Evolutionary conservation across 64 coral and sea anemone species (phyloP).

Genomic region (Trachythela sp.): DNA sequence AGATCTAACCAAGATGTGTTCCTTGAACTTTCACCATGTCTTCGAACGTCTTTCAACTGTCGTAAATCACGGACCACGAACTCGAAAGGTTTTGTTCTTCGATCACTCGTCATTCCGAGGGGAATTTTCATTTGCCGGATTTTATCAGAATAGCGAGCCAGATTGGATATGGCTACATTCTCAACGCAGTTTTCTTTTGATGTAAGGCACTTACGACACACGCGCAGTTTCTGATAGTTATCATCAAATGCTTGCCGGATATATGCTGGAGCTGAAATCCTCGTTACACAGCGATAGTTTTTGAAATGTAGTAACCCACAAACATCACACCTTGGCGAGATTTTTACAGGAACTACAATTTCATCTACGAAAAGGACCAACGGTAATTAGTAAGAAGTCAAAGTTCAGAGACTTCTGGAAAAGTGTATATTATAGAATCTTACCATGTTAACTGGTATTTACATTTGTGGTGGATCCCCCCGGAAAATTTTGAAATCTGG

Average conservation of each 20-base stretch:
- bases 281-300: slow-evolving; percentile 2
- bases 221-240: neutral
- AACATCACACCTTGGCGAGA: neutral
- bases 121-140: slow-evolving; percentile 19
- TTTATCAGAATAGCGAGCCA: neutral
- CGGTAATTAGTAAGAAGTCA: too few species aligned
- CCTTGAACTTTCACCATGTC: neutral
- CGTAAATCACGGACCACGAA: slow-evolving; percentile 8
- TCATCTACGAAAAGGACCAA: neutral
- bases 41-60: neutral
- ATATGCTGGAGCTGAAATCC: neutral
- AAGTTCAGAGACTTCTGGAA: too few species aligned
- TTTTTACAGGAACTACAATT: slow-evolving; percentile 7
- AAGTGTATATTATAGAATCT: too few species aligned
- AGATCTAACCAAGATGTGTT: neutral
- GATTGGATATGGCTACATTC: slow-evolving; percentile 16
- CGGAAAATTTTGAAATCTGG: too few species aligned
- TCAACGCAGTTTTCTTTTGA: slow-evolving; percentile 22
- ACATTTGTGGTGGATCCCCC: too few species aligned
- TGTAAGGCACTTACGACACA: slow-evolving; percentile 8
- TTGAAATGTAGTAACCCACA: slow-evolving; percentile 16
- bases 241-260: neutral
- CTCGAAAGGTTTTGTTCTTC: slow-evolving; percentile 1
- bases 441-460: too few species aligned
- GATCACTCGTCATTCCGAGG: neutral